phyloP scores from a whole-genome alignment of 1,140 invertebrate species.

The Wasmannia auropunctata region DNA sequence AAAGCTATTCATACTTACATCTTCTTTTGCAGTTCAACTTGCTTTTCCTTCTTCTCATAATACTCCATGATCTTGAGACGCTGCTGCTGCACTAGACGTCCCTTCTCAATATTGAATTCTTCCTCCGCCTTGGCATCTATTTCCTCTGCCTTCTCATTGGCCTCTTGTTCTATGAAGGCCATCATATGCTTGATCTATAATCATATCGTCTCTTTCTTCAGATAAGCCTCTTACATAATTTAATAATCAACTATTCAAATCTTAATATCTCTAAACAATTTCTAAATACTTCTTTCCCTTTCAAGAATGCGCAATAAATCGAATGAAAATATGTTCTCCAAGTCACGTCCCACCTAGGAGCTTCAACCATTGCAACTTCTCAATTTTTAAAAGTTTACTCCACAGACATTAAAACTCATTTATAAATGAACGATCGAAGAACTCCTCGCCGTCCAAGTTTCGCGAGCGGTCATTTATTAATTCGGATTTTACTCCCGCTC shows the following conservation, averaged over 20 bases:
- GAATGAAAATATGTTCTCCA: neutral
- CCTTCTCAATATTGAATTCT: constrained; percentile 99
- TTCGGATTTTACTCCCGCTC: neutral
- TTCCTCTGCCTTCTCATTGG: constrained; percentile 99
- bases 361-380: neutral
- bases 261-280: neutral
- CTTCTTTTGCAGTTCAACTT: constrained; percentile 99
- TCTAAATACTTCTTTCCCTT: neutral
- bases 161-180: constrained; percentile 99
- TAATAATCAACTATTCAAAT: neutral
- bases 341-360: neutral
- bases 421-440: neutral
- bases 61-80: constrained; percentile 99
- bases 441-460: neutral
- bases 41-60: constrained; percentile 99
- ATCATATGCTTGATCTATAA: constrained; percentile 99
- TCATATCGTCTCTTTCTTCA: neutral
- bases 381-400: neutral
- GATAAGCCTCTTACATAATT: neutral
- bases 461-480: neutral
- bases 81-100: constrained; percentile 98
- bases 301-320: neutral
- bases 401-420: neutral
- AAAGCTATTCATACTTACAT: constrained; percentile 88
- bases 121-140: constrained; percentile 99